Evolutionary conservation across 2,113 vertebrate species (phyloP).

Genomic region (Urocynchramus pylzowi): DNA sequence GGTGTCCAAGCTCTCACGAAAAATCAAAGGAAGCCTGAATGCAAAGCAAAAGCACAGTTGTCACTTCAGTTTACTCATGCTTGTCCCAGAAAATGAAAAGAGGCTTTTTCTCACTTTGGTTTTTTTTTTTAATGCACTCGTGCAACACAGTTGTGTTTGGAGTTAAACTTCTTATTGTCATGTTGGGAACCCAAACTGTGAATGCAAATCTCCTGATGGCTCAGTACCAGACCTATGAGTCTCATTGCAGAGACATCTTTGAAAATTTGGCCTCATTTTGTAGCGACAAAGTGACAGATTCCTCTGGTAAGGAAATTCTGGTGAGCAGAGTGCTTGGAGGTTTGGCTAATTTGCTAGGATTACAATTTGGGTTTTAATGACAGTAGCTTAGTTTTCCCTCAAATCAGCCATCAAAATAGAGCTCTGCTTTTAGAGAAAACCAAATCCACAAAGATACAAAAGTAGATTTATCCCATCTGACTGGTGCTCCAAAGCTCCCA

Average conservation of each 20-base stretch:
- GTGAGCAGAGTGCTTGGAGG: background rate
- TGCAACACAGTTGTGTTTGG: background rate
- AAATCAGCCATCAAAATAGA: background rate
- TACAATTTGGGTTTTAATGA: background rate
- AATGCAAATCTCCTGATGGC: slow-evolving; percentile 2
- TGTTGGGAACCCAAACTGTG: background rate
- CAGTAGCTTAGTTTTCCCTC: background rate
- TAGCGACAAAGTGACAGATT: background rate
- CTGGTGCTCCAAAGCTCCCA: background rate
- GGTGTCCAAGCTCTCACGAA: background rate
- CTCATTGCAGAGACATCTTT: background rate
- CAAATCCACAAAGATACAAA: background rate
- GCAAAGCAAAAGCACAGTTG: background rate
- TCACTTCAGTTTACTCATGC: slow-evolving; percentile 37
- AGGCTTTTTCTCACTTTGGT: slow-evolving; percentile 22
- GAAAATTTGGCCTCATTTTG: slow-evolving; percentile 24
- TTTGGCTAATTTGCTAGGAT: slow-evolving; percentile 18
- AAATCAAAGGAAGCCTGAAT: background rate
- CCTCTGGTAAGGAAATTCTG: background rate
- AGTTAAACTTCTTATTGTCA: slow-evolving; percentile 26
- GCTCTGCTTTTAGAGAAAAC: background rate
- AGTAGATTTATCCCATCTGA: background rate
- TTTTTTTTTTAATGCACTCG: background rate
- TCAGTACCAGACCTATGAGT: background rate
- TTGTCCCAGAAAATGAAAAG: slow-evolving; percentile 13